Base-by-base conservation (phyloP, 2,113 vertebrate genomes). In the Rattus norvegicus region DNA sequence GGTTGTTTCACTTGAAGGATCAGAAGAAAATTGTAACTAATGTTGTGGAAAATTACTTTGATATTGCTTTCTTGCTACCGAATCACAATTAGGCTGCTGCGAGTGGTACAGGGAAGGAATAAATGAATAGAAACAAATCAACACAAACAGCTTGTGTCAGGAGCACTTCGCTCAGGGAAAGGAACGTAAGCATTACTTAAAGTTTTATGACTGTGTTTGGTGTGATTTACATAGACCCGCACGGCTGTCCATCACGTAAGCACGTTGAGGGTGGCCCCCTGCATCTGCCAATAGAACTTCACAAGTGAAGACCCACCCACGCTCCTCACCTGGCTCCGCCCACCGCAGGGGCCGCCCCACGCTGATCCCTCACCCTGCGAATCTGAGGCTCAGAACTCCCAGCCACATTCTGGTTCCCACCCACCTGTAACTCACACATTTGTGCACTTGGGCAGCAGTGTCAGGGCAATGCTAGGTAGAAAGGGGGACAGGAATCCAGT, bases 41-140 rank as follows among this genome's bases (percentile, higher is more conserved):
- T 98, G 98, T 99, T 99, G 98, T 99, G 98, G 98, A 99, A 99
- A 99, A 99, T 98, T 98, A 99, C 98, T 99, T 99, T 98, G 98
- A 99, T 98, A 98, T 98, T 99, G 98, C 98, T 99, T 99, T 98
- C 98, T 99, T 98, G 97, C 98, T 98, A 98, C 98, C 98, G 98
- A 98, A 99, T 99, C 98, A 98, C 99, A 99, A 98, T 99, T 99
- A 99, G 98, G 98, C 98, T 97, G 98, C 98, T 92, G 97, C 97
- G 98, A 98, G 98, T 97, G 97, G 98, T 98, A 98, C 97, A 87
- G 98, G 97, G 98, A 98, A 98, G 97, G 98, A 98, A 97, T 98
- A 98, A 98, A 98, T 98, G 99, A 98, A 98, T 98, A 97, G 98
- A 98, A 98, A 99, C 99, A 99, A 99, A 99, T 99, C 99, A 99